A percentile compares a stretch with the other conserved stretches of the same genome.
Evolutionary conservation across 2,888 invertebrate genomes (phyloP).

Genomic region (Pherbina coryleti): DNA sequence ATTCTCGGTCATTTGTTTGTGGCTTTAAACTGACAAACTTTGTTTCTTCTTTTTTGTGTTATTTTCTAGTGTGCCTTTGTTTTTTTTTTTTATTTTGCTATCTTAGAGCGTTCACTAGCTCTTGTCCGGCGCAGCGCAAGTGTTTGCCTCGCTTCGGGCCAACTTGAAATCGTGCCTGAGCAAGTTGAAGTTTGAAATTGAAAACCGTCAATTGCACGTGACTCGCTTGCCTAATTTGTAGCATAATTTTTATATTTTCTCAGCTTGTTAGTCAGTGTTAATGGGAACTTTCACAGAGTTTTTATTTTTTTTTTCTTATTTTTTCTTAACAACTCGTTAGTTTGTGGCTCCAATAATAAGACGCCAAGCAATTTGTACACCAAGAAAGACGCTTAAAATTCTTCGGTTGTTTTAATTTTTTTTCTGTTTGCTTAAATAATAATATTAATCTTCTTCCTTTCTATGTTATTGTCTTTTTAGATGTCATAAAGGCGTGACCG

Average conservation of each 20-base stretch:
- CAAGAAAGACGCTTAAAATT: no score
- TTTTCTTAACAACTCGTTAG: background rate
- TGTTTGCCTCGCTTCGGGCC: background rate
- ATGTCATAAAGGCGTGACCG: background rate
- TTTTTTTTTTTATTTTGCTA: background rate
- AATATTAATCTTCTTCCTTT: background rate
- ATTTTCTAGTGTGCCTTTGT: background rate
- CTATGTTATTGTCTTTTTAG: background rate
- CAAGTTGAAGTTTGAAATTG: conserved; percentile 43
- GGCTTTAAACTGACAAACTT: conserved; percentile 8
- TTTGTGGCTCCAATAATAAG: no score
- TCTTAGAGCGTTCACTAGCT: background rate
- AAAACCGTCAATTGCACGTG: conserved; percentile 54
- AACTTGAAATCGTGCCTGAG: conserved; percentile 10
- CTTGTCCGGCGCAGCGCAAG: background rate
- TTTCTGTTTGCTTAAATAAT: background rate
- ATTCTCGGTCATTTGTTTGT: conserved; percentile 40
- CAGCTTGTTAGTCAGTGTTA: conserved; percentile 16
- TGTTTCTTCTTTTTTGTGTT: background rate
- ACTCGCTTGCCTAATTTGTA: conserved; percentile 55
- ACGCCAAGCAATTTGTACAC: no score
- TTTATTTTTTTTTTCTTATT: background rate
- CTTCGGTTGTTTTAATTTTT: no score
- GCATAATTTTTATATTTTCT: background rate
- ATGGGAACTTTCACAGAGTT: background rate